phyloP scores from a whole-genome alignment of 2,888 invertebrate species.

The Drosophila acutilabella region DNA sequence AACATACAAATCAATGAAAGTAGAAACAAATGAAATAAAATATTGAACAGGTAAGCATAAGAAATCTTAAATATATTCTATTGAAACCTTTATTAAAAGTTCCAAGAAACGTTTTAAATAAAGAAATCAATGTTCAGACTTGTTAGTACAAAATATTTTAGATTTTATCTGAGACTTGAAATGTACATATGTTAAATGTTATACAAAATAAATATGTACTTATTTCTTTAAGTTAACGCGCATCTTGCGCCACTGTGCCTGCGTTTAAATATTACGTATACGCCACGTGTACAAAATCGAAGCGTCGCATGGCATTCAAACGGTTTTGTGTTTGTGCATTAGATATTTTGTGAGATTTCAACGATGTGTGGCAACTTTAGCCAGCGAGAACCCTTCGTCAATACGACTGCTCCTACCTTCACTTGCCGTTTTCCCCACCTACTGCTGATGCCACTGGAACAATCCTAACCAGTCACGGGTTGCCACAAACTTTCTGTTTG shows the following conservation, averaged over 20 bases:
- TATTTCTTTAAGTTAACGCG: no score
- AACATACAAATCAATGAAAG: neutral
- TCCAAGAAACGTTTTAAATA: no score
- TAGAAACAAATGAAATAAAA: neutral
- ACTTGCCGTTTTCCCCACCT: neutral
- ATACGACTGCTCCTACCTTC: slow-evolving; percentile 17
- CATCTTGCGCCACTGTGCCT: slow-evolving; percentile 37
- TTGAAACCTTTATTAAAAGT: no score
- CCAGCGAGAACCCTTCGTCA: slow-evolving; percentile 38
- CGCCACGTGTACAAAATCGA: slow-evolving; percentile 63
- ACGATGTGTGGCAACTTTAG: slow-evolving; percentile 51
- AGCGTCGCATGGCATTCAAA: slow-evolving; percentile 50
- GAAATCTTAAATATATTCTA: no score
- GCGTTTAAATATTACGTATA: slow-evolving; percentile 62
- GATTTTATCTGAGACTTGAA: no score
- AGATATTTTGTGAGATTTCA: slow-evolving; percentile 61
- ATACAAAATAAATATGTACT: no score
- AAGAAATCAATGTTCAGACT: no score
- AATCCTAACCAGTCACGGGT: slow-evolving; percentile 62
- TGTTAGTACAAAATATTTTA: no score
- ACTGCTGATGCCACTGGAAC: slow-evolving; percentile 21
- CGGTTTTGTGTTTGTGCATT: slow-evolving; percentile 32
- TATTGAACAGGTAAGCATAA: no score
- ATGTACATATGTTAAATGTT: no score
- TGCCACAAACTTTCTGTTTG: slow-evolving; percentile 76